Conservation (phyloP, 2,797 vertebrate genomes). For the Acanthopagrus latus region DNA sequence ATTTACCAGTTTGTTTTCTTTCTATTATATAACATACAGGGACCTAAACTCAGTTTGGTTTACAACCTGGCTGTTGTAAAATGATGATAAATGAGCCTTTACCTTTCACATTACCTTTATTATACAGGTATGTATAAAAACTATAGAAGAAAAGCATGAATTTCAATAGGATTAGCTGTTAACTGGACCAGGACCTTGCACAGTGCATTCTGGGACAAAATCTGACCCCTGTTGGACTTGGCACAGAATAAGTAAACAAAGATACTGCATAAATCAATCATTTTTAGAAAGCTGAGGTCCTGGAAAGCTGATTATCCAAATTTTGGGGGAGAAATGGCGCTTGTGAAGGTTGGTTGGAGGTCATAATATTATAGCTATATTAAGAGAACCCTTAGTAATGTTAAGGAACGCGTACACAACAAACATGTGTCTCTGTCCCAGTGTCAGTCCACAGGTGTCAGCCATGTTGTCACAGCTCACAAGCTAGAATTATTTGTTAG, state of each 20-base stretch:
- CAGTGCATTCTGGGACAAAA: conserved; percentile 15
- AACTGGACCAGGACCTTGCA: background rate
- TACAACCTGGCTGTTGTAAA: too few species aligned
- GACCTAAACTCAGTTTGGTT: too few species aligned
- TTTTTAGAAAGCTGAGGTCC: background rate
- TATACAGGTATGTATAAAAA: background rate
- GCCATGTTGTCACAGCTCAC: too few species aligned
- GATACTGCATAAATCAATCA: background rate
- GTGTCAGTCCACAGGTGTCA: background rate
- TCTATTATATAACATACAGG: too few species aligned
- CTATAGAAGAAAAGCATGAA: background rate
- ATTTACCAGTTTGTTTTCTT: too few species aligned
- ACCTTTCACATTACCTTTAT: too few species aligned
- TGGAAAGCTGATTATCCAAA: background rate
- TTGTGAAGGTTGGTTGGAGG: background rate
- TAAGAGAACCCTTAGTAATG: background rate
- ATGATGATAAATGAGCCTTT: too few species aligned
- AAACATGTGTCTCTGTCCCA: background rate
- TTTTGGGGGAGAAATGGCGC: background rate
- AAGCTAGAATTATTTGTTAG: too few species aligned
- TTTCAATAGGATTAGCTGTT: background rate
- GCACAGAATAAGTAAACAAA: background rate
- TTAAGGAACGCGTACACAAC: background rate
- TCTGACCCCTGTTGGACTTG: background rate
- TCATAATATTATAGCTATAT: background rate